Conservation (phyloP, 2,888 invertebrate species). For the Rhagonycha fulva region DNA sequence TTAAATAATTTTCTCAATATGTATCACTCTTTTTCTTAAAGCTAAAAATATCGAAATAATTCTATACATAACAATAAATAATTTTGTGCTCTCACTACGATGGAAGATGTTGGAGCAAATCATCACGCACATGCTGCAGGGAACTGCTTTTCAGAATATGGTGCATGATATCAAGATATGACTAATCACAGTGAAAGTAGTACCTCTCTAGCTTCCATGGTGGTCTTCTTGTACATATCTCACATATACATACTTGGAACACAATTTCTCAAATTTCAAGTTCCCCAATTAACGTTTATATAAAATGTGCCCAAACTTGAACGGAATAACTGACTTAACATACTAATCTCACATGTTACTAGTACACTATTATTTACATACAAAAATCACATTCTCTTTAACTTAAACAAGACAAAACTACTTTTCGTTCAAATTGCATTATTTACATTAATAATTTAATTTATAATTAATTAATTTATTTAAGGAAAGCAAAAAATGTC, state of each 20-base stretch:
- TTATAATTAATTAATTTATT: neutral
- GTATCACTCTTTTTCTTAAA: constrained; percentile 39
- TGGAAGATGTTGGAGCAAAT: constrained; percentile 34
- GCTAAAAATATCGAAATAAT: constrained; percentile 36
- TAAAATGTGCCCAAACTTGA: constrained; percentile 45
- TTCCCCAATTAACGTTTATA: constrained; percentile 37
- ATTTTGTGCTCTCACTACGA: constrained; percentile 22
- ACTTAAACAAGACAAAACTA: constrained; percentile 29
- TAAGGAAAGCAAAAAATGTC: neutral
- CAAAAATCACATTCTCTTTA: constrained; percentile 27
- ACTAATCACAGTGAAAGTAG: constrained; percentile 45
- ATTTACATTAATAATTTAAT: neutral
- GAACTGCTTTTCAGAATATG: constrained; percentile 21
- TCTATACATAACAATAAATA: constrained; percentile 45
- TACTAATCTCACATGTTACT: constrained; percentile 37
- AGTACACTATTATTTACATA: constrained; percentile 41
- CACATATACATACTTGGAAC: neutral
- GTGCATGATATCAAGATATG: constrained; percentile 41
- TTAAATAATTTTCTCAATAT: constrained; percentile 14
- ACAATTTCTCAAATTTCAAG: constrained; percentile 20
- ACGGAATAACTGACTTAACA: constrained; percentile 37
- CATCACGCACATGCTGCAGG: constrained; percentile 28
- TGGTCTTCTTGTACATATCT: constrained; percentile 2
- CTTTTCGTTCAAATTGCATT: constrained; percentile 15
- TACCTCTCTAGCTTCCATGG: constrained; percentile 26